Conservation (phyloP, 2,113 vertebrate species). For the Australoheros scitulus region DNA sequence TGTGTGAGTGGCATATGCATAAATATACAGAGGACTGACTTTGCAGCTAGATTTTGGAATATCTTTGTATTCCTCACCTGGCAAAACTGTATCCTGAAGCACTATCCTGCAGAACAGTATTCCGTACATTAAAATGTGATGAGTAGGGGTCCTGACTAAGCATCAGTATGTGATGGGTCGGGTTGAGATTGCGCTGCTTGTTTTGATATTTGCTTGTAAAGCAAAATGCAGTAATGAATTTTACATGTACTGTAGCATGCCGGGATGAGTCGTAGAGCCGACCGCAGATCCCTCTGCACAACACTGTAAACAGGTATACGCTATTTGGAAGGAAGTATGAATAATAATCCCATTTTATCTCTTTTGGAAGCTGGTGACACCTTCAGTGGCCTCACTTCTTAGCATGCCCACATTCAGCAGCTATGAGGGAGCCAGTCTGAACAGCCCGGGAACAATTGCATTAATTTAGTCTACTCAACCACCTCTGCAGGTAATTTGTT, state of each 20-base stretch:
- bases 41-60: no score
- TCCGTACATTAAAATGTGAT: not conserved
- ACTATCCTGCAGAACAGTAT: not conserved
- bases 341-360: not conserved
- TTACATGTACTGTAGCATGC: not conserved
- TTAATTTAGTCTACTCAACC: conserved; percentile 39
- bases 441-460: conserved; percentile 42
- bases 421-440: conserved; percentile 21
- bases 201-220: conserved; percentile 14
- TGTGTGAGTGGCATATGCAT: not conserved
- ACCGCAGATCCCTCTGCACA: not conserved
- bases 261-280: not conserved
- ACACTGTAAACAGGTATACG: not conserved
- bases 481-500: conserved; percentile 49
- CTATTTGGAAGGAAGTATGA: not conserved
- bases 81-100: not conserved
- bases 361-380: conserved; percentile 15
- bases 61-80: not conserved
- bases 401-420: not conserved
- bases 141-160: not conserved
- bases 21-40: no score
- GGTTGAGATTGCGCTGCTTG: not conserved
- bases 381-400: conserved; percentile 23
- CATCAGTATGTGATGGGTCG: not conserved
- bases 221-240: conserved; percentile 8